Evolutionary conservation across 2,888 invertebrate species (phyloP).

Genomic region (Loripinus fragilis): DNA sequence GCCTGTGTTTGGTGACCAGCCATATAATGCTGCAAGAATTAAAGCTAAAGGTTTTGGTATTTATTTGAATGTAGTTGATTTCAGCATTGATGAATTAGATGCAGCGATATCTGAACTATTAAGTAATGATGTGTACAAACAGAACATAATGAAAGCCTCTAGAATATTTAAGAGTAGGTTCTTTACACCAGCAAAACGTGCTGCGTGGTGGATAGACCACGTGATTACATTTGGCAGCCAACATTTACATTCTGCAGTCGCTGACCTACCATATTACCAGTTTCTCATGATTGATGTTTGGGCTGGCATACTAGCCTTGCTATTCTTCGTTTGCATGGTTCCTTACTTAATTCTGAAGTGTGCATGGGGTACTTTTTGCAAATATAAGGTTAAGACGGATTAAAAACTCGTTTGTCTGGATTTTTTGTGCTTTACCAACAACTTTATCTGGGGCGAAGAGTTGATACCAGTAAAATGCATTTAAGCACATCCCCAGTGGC

Average conservation of each 20-base stretch:
- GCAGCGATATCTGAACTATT: conserved; percentile 47
- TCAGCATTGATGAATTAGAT: conserved; percentile 48
- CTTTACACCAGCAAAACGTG: conserved; percentile 58
- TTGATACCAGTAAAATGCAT: too few species aligned
- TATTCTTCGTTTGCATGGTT: too few species aligned
- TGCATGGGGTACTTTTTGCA: too few species aligned
- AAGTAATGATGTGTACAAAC: conserved; percentile 40
- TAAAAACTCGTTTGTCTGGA: too few species aligned
- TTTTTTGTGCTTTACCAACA: too few species aligned
- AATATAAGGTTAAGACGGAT: too few species aligned
- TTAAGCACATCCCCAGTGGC: too few species aligned
- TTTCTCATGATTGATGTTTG: conserved; percentile 65
- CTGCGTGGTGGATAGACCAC: conserved; percentile 71
- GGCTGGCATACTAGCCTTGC: conserved; percentile 17
- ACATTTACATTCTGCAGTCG: too few species aligned
- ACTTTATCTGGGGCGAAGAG: too few species aligned
- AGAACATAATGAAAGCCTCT: conserved; percentile 53
- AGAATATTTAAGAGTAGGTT: conserved; percentile 45
- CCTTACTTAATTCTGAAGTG: too few species aligned
- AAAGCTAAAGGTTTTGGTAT: conserved; percentile 59
- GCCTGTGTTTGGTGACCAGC: conserved; percentile 64
- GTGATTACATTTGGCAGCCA: too few species aligned
- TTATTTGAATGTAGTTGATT: conserved; percentile 44
- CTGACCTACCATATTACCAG: conserved; percentile 68
- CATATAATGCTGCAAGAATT: conserved; percentile 57